Base-by-base conservation (phyloP, 2,113 vertebrate species). In the Phylloscopus trochiloides region DNA sequence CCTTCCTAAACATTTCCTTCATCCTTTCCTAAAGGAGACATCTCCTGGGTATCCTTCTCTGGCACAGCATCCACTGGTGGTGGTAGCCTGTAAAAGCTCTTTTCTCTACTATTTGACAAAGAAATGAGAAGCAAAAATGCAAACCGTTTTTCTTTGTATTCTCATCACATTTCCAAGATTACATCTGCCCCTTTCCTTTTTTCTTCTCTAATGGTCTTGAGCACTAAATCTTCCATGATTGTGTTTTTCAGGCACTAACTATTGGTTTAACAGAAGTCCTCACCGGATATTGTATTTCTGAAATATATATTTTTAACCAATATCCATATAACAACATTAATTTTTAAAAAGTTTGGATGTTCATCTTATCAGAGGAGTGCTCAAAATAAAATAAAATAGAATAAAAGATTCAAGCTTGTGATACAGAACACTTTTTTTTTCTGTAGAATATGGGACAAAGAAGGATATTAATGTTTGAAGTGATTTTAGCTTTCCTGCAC, bases 381-480 rank as follows among this genome's bases (percentile, higher is more conserved):
- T 94, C 90, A 91, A 94, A 96, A 96, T 94, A 77, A 86, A 94
- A 94, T 80, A 51, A 83, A 86, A 86, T 90, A 65, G 55, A 96
- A 92, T 92, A 91, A 93, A 82, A 92, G 73, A 94, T 94, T 86
- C 15, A 47, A 95, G 71, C 47, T 57, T 42, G 95, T 91, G 80
- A 72, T 88, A 82, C 34, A 38, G 92, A 81, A 43, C 29, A 52
- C 29, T 85, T 89, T 90, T 94, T 85, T 89, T 90, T 94, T 34
- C 34, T 93, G 88, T 71, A 59, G 80, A 92, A 58, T 80, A 31
- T 76, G 83, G 26, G 52, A 95, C 75, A 83, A 75, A 97, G 91
- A 51, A 90, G 55, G 38, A 85, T 96, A 84, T 70, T 90, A 74
- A 89, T 43, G 91, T 92, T 95, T 86, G 58, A 95, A 97, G 94